Evolutionary conservation across 2,888 invertebrate species (phyloP), one percentile per base, ranked within the genome.

Genomic region (Epinotia nisella): DNA sequence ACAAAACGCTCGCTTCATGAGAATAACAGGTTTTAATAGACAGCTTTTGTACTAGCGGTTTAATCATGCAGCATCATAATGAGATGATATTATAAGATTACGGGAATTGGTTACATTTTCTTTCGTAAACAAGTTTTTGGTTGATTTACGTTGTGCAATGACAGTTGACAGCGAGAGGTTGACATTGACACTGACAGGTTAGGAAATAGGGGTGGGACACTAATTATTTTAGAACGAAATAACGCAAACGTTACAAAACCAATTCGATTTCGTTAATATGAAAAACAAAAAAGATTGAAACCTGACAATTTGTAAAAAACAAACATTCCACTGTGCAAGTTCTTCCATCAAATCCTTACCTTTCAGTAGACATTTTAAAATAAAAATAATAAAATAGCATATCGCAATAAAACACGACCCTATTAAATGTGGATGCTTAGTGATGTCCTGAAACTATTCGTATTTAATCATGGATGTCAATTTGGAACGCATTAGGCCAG

Each of bases 1-100:
- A 72, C 85, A 86, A 61, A 91, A 81, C 45, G 84, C 80, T 59
- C 90, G 88, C 81, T 78, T 87, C 90, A 91, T 91, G 41, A 76
- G 79, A 71, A 56, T 59, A 61, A 58, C 65, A 35, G 24, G 29
- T 29, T 59, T 51, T n/a, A 62, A 45, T 41, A 49, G 24, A 49
- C 21, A 15, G 67, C 39, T 49, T 11, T 24, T 45, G 21, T 15
- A 45, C 56, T 51, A 35, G 17, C 45, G 45, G 61, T 67, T 55
- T 51, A 19, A 61, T 68, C 21, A 21, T 67, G 67, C 67, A 49
- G 19, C 58, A 71, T 71, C 70, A 71, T 71, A 21, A 29, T 56
- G 56, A n/a, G 21, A 58, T 21, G 62, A 53, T 64, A 53, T 19
- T 35, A 49, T 51, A 21, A 15, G 39, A 39, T 62, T 56, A 66